Conservation (phyloP, 2,797 vertebrate genomes). For the Cygnus olor region DNA sequence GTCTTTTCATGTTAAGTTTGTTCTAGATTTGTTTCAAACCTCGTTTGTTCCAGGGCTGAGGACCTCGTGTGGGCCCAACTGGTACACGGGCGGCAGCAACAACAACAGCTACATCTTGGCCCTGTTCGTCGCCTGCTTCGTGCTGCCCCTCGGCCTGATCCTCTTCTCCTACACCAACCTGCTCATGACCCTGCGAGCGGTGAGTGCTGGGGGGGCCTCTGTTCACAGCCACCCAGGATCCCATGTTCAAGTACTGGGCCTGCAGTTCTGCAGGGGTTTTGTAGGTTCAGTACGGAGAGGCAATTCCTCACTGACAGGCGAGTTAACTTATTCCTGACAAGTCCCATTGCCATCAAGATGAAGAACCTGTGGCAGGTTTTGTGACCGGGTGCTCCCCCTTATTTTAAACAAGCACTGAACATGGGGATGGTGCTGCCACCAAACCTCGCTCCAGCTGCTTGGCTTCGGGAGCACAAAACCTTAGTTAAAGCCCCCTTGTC, state of each 20-base stretch:
- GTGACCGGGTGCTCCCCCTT: no score
- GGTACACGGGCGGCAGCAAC: constrained; percentile 65
- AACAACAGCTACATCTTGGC: constrained; percentile 75
- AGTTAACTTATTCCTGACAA: rapidly evolving
- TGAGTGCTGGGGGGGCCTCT: constrained; percentile 21
- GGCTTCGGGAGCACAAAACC: no score
- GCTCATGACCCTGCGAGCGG: constrained; percentile 65
- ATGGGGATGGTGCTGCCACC: no score
- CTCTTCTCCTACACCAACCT: constrained; percentile 77
- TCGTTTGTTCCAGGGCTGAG: constrained; percentile 47
- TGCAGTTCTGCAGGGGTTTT: not conserved
- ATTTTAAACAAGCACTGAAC: no score
- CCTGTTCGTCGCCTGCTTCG: constrained; percentile 73
- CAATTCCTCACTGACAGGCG: rapidly evolving
- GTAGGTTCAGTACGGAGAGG: not conserved
- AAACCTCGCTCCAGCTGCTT: no score
- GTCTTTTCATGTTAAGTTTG: rapidly evolving
- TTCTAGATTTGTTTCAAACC: not conserved
- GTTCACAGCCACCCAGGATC: no score
- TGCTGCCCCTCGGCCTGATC: constrained; percentile 71
- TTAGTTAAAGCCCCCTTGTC: no score
- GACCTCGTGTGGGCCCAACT: constrained; percentile 76
- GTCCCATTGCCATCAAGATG: rapidly evolving
- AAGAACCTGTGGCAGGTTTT: not conserved
- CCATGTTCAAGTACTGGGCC: not conserved